phyloP scores from a whole-genome alignment of 2,797 vertebrate genomes.

The Eutrigla gurnardus region DNA sequence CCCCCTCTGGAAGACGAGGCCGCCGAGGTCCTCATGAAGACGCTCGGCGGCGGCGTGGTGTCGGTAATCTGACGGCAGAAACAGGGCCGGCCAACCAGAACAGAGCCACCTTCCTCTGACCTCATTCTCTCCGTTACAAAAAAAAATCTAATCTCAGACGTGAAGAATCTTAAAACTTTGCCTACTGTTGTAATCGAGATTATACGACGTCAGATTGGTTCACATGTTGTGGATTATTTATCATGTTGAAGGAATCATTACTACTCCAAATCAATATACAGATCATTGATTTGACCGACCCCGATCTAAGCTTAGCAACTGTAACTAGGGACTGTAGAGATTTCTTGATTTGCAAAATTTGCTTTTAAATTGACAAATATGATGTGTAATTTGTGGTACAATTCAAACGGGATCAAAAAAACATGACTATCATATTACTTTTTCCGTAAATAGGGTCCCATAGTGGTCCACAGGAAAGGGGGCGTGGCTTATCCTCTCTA shows the following conservation, averaged over 20 bases:
- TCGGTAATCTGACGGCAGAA: conserved; percentile 22
- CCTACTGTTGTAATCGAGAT: neutral
- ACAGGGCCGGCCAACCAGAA: conserved; percentile 34
- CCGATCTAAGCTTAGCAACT: neutral
- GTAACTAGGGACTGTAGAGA: neutral
- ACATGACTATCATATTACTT: too few species aligned
- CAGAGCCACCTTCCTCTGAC: conserved; percentile 51
- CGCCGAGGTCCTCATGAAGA: conserved; percentile 36
- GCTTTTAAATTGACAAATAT: too few species aligned
- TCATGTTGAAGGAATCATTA: neutral
- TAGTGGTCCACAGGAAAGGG: too few species aligned
- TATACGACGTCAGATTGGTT: neutral
- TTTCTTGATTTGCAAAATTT: too few species aligned
- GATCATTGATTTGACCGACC: neutral
- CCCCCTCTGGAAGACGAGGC: conserved; percentile 30
- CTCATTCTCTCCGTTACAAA: conserved; percentile 50
- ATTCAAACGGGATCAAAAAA: too few species aligned
- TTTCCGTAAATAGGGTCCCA: too few species aligned
- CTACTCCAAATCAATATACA: neutral
- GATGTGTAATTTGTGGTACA: neutral
- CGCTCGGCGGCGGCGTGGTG: conserved; percentile 6
- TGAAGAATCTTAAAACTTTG: neutral
- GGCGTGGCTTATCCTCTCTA: too few species aligned
- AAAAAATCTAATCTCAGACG: neutral
- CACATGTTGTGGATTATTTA: neutral